phyloP scores from a whole-genome alignment of 2,113 vertebrate species.

The Rostratula benghalensis region DNA sequence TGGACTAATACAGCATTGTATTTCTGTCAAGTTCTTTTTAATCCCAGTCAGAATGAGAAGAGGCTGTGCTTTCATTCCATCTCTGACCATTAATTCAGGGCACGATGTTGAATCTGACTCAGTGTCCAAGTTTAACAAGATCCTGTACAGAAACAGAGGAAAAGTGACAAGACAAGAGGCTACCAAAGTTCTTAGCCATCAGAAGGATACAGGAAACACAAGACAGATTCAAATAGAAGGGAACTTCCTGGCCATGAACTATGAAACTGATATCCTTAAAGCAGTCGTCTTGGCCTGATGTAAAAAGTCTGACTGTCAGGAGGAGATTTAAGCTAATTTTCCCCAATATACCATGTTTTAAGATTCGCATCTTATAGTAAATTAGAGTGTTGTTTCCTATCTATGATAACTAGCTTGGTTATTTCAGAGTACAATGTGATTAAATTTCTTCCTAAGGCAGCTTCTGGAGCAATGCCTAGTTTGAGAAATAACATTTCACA shows the following conservation, averaged over 20 bases:
- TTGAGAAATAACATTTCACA: conserved; percentile 7
- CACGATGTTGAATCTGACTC: not conserved
- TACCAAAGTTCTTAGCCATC: not conserved
- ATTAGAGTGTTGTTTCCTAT: not conserved
- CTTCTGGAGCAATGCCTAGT: not conserved
- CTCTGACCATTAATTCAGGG: not conserved
- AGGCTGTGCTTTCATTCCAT: not conserved
- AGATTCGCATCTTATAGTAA: not conserved
- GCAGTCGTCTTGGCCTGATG: not conserved
- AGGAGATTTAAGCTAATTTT: not conserved
- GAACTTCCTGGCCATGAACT: not conserved
- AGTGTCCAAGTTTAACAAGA: not conserved
- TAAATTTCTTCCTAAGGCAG: not conserved
- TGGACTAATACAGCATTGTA: not conserved
- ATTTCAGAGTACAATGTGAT: not conserved
- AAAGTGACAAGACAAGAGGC: not conserved
- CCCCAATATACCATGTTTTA: not conserved
- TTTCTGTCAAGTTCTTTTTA: not conserved
- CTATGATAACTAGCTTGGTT: not conserved
- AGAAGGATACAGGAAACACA: not conserved
- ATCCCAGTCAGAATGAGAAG: not conserved
- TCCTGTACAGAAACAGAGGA: not conserved
- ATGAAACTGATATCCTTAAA: not conserved
- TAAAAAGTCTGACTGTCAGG: fast-evolving
- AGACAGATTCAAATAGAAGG: not conserved